Evolutionary conservation across 23 tunicate genomes (phyloP), one percentile per base, ranked within the genome.

Genomic region (Pegea sp.): DNA sequence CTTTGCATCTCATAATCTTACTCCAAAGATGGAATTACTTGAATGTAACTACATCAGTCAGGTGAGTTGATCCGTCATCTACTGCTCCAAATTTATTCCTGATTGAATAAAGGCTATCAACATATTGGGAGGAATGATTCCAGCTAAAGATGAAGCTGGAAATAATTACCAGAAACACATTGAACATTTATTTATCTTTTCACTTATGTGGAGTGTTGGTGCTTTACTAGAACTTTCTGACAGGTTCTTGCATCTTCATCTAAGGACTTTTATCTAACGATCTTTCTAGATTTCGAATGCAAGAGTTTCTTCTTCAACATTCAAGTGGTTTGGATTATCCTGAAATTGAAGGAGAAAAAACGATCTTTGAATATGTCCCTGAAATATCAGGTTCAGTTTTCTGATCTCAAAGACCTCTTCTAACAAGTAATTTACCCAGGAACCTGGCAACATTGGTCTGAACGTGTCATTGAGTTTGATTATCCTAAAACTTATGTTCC

Each of bases 141-240:
- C 98, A 30, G 64, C 76, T 68, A 77, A 77, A 49, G 98, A 89
- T 0, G 96, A 87, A 24, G 79, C 26, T 26, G 78, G 80, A 31
- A 61, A 67, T 18, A 66, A 72, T 18, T 58, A 81, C 28, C 60
- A 57, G 19, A 30, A 22, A 28, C 78, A 70, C 50, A 53, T 89
- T 24, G 69, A 77, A 31, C 48, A 68, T 42, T 58, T 89, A 26
- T 89, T 89, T 48, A 57, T 89, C 13, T 89, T 89, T 49, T 59
- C 75, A n/a, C 67, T 89, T 7, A 77, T 89, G 98, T 89, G 98
- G 98, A 76, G 90, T 44, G 60, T 89, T 23, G 98, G 98, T 4
- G 88, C 90, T 0, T 67, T 76, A 1, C 66, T 89, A 32, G 98
- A 89, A 53, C 70, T 89, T 16, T 75, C 63, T 2, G 88, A 87